These are phyloP conservation scores for Pristionchus japonicus DNA, from an alignment of 2,888 invertebrate genomes.

Conservation along the genomic window DNA sequence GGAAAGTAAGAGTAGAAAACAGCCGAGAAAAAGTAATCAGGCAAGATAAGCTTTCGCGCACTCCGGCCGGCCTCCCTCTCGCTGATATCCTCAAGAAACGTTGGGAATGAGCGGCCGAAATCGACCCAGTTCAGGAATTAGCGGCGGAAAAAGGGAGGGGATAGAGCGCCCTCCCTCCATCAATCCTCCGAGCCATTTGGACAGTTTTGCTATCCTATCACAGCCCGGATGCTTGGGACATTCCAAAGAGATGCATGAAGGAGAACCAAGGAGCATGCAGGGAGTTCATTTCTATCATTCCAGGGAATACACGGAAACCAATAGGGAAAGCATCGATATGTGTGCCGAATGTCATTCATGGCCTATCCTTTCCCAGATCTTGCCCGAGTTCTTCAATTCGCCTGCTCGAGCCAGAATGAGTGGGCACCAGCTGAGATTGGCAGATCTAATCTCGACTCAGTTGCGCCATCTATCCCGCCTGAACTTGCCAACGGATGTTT, in stretches of 20 bases:
- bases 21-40: background rate
- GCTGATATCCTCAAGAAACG: constrained; percentile 14
- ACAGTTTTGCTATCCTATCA: background rate
- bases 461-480: background rate
- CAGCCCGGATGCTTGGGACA: background rate
- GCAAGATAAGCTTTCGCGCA: background rate
- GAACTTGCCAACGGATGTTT: background rate
- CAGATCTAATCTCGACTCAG: background rate
- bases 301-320: background rate
- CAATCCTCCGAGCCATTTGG: background rate
- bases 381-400: background rate
- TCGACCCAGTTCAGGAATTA: constrained; percentile 42
- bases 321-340: background rate
- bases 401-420: background rate
- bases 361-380: background rate
- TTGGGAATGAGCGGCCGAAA: constrained; percentile 1
- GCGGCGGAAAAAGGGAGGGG: background rate
- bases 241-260: background rate
- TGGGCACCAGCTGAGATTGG: background rate
- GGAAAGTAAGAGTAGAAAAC: background rate
- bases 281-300: too few relatives aligned
- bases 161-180: background rate
- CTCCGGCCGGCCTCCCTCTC: background rate
- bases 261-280: background rate
- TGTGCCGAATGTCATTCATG: background rate